Base-by-base conservation (phyloP, 2,113 vertebrate genomes). In the Craseonycteris thonglongyai region DNA sequence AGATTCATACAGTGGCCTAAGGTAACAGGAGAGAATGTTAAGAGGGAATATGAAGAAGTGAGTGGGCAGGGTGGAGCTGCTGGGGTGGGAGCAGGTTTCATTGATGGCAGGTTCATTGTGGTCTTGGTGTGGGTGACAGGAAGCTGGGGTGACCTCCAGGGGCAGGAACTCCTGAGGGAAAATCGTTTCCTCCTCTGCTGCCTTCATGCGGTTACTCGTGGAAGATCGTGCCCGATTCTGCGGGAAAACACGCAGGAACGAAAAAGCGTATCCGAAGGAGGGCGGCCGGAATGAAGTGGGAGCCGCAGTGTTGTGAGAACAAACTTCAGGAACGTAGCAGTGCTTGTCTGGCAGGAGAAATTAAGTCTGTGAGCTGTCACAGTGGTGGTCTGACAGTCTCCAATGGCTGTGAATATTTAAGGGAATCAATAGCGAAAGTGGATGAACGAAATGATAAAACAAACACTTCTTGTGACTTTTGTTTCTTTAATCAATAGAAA, bases 1-100 rank as follows among this genome's bases (percentile, higher is more conserved):
- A 85, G 74, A 86, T 76, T 81, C 89, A 82, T 69, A 88, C 21
- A 35, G 3, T 86, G 33, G 19, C 45, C 63, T 45, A 47, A 75
- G 68, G 40, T 59, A 93, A 56, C 28, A 79, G 59, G 86, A 61
- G 86, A 58, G 78, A 74, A 79, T 79, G n/a, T 72, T 66, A 82
- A 47, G 69, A 83, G 82, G 49, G 26, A 75, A 87, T 74, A 61
- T 84, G 86, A 80, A 51, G 63, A 78, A 33, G 19, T 19, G 76
- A 83, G 68, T 69, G 86, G 82, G 78, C 88, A 88, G 75, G 21
- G 19, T 14, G 21, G n/a, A 93, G 51, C 92, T 94, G 76, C 78
- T 66, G 75, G 86, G 81, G 76, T 90, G 87, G 75, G 81, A 47
- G 1, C 1, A 56, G 69, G 56, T 90, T 94, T 87, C 90, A 93